phyloP scores from a whole-genome alignment of 2,888 invertebrate species.

The Polymixis flavicincta region DNA sequence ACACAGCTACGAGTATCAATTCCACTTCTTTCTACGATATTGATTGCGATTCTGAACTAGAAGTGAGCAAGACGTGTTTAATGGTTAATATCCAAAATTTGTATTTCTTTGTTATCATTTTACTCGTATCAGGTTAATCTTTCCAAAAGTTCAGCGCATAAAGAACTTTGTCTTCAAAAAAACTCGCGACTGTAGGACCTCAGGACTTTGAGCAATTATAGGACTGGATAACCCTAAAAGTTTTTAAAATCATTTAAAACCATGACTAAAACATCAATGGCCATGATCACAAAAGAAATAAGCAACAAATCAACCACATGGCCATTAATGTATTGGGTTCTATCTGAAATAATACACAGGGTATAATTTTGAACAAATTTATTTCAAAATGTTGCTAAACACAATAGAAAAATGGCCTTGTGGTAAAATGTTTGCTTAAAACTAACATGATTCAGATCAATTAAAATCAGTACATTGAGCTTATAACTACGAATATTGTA shows the following conservation, averaged over 20 bases:
- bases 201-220: neutral
- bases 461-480: constrained; percentile 56
- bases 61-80: neutral
- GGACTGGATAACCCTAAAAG: neutral
- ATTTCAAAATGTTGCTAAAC: constrained; percentile 77
- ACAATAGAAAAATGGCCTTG: constrained; percentile 89
- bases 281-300: constrained; percentile 76
- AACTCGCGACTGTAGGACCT: neutral
- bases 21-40: neutral
- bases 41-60: neutral
- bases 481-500: constrained; percentile 64
- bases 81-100: neutral
- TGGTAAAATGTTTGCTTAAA: constrained; percentile 77
- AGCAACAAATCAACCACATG: constrained; percentile 81
- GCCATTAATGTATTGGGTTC: constrained; percentile 85
- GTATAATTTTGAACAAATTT: constrained; percentile 77
- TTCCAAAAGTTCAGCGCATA: neutral
- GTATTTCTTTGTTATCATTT: neutral
- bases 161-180: no score
- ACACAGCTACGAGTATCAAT: neutral
- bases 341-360: constrained; percentile 84
- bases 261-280: constrained; percentile 81
- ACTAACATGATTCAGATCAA: constrained; percentile 59
- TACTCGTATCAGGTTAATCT: neutral
- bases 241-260: constrained; percentile 25